Percentiles rank a stretch among this genome's conserved stretches.
Evolutionary conservation across 2,888 invertebrate species (phyloP).

Genomic region (Agelastica alni): DNA sequence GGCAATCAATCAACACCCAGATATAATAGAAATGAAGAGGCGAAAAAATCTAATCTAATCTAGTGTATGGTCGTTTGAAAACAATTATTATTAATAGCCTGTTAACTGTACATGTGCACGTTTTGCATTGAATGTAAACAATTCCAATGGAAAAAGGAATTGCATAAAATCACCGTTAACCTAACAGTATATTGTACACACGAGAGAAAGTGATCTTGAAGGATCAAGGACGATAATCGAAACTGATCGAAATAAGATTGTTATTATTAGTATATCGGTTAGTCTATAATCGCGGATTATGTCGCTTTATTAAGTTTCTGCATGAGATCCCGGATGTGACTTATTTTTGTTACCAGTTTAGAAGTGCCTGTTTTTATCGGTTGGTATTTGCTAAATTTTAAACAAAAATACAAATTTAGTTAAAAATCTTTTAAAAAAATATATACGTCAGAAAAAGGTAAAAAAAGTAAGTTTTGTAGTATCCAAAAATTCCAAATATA

Average conservation of each 20-base stretch:
- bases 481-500: too few relatives aligned
- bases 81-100: neutral
- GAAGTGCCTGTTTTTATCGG: neutral
- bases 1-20: neutral
- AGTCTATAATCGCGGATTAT: neutral
- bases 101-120: neutral
- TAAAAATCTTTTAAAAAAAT: too few relatives aligned
- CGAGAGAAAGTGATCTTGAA: constrained; percentile 13
- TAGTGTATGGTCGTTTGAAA: neutral
- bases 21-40: neutral
- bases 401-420: too few relatives aligned
- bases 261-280: too few relatives aligned
- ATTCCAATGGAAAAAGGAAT: neutral
- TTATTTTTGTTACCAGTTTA: neutral
- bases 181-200: neutral
- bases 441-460: too few relatives aligned
- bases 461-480: too few relatives aligned
- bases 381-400: neutral
- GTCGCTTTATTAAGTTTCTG: too few relatives aligned
- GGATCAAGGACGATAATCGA: constrained; percentile 21
- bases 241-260: constrained; percentile 3
- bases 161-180: neutral
- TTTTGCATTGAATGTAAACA: neutral
- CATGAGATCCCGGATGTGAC: too few relatives aligned
- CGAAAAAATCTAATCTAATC: neutral